Conservation (phyloP, 2,888 invertebrate species). For the Pyrgus malvae region DNA sequence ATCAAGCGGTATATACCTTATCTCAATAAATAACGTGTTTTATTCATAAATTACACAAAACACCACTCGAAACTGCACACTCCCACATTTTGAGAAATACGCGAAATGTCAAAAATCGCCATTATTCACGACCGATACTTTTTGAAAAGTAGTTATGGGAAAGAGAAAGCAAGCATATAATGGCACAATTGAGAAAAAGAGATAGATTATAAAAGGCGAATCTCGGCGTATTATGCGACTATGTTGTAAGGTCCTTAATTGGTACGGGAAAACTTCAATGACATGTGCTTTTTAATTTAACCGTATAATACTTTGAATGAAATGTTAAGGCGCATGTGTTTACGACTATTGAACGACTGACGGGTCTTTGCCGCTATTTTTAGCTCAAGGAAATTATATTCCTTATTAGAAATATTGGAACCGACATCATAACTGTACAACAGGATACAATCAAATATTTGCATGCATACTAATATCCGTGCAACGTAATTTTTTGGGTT, state of each 20-base stretch:
- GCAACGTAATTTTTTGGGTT: background rate
- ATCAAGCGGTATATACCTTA: background rate
- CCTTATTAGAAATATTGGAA: constrained; percentile 22
- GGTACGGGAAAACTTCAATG: constrained; percentile 3
- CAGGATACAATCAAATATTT: constrained; percentile 8
- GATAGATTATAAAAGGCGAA: constrained; percentile 37
- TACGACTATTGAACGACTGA: constrained; percentile 38
- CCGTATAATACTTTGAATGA: constrained; percentile 35
- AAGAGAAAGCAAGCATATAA: constrained; percentile 41
- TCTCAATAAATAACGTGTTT: constrained; percentile 31
- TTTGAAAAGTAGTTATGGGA: constrained; percentile 41
- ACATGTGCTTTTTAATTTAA: constrained; percentile 29
- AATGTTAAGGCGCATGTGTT: constrained; percentile 70
- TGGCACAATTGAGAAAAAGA: constrained; percentile 38
- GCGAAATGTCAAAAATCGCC: constrained; percentile 72
- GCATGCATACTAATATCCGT: background rate
- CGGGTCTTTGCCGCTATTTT: constrained; percentile 62
- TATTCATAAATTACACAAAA: constrained; percentile 40
- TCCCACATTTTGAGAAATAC: constrained; percentile 39
- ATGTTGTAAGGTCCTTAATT: constrained; percentile 40
- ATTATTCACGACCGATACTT: constrained; percentile 52
- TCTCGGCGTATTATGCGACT: constrained; percentile 39
- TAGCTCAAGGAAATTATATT: constrained; percentile 44
- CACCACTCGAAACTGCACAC: constrained; percentile 31
- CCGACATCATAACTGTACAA: constrained; percentile 18